Conservation (phyloP, 2,888 invertebrate species). For the Deilephila porcellus region DNA sequence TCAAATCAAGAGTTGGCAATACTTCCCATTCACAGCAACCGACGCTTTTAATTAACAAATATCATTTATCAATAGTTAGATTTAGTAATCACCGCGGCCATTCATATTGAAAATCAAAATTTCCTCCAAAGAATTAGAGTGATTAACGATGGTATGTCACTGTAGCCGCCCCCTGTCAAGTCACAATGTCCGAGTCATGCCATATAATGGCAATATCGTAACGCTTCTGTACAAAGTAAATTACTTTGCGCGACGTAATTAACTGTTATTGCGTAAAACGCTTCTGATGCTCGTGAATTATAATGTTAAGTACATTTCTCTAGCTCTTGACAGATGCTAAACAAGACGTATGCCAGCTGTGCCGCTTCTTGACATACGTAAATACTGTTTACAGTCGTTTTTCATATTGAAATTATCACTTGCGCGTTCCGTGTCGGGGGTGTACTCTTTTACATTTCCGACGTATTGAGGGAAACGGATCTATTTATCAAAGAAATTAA, state of each 20-base stretch:
- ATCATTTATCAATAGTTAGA: slow-evolving; percentile 73
- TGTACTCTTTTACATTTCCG: not conserved
- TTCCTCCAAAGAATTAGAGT: slow-evolving; percentile 72
- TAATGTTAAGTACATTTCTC: slow-evolving; percentile 36
- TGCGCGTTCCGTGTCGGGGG: slow-evolving; percentile 11
- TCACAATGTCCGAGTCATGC: slow-evolving; percentile 76
- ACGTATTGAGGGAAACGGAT: too few species aligned
- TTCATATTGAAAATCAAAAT: slow-evolving; percentile 81
- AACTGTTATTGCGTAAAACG: slow-evolving; percentile 63
- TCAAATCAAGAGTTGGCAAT: slow-evolving; percentile 1
- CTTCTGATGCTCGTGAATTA: slow-evolving; percentile 41
- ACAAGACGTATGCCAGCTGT: not conserved
- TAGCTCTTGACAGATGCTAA: slow-evolving; percentile 24
- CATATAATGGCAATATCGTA: slow-evolving; percentile 80
- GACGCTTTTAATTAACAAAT: slow-evolving; percentile 64
- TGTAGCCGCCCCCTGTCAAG: slow-evolving; percentile 67
- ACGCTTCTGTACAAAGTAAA: slow-evolving; percentile 72
- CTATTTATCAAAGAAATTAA: too few species aligned
- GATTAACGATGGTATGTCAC: slow-evolving; percentile 81
- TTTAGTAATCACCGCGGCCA: slow-evolving; percentile 70
- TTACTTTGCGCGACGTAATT: slow-evolving; percentile 72
- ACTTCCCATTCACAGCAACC: slow-evolving; percentile 40
- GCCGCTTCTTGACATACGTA: slow-evolving; percentile 8
- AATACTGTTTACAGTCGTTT: slow-evolving; percentile 31
- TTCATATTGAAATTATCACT: slow-evolving; percentile 32